A percentile compares a stretch with the other conserved stretches of the same genome.
Evolutionary conservation across 2,888 invertebrate species (phyloP).

Genomic region (Pantelozetes paolii): DNA sequence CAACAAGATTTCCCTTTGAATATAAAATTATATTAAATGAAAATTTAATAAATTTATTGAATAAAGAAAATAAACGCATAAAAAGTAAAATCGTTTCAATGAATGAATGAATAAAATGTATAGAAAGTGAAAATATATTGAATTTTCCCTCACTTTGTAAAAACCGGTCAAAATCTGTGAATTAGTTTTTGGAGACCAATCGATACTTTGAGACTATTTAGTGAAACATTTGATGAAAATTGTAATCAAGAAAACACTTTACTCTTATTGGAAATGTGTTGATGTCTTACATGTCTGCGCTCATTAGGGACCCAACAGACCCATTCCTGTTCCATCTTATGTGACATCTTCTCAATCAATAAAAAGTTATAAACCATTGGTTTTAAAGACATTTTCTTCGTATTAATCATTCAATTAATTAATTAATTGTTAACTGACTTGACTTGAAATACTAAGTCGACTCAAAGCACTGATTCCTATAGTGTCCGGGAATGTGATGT

Average conservation of each 20-base stretch:
- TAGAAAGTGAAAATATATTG: too few species aligned
- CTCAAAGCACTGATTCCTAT: slow-evolving; percentile 11
- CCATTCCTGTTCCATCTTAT: slow-evolving; percentile 45
- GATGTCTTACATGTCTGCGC: slow-evolving; percentile 34
- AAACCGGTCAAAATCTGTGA: slow-evolving; percentile 24
- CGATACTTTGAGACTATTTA: slow-evolving; percentile 19
- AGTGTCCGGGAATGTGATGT: slow-evolving; percentile 45
- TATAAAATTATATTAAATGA: background rate
- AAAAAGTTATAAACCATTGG: background rate
- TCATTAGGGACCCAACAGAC: slow-evolving; percentile 44
- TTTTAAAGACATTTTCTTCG: background rate
- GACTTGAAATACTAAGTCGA: slow-evolving; percentile 29
- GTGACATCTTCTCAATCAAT: slow-evolving; percentile 44
- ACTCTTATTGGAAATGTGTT: background rate
- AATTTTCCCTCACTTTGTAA: slow-evolving; percentile 32
- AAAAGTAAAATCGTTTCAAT: too few species aligned
- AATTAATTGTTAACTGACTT: slow-evolving; percentile 19
- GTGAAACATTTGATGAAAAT: background rate
- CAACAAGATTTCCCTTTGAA: slow-evolving; percentile 48
- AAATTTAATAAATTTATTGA: background rate
- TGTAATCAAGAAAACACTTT: background rate
- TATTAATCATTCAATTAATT: too few species aligned
- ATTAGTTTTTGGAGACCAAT: slow-evolving; percentile 17
- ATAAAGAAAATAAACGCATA: too few species aligned
- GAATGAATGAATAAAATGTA: too few species aligned